phyloP scores from a whole-genome alignment of 2,113 vertebrate genomes.

The Dasypus novemcinctus region DNA sequence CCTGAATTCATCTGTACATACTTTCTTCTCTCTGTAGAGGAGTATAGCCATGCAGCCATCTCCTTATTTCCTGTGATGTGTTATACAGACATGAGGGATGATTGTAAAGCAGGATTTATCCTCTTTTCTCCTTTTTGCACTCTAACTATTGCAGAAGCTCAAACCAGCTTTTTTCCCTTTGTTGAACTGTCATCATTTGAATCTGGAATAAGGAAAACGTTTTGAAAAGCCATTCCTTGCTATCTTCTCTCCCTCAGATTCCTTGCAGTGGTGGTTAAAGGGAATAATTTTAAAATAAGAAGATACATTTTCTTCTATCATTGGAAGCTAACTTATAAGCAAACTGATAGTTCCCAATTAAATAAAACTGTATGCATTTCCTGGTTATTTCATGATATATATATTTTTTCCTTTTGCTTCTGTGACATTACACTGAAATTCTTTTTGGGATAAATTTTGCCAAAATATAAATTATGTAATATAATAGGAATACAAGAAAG shows the following conservation, averaged over 20 bases:
- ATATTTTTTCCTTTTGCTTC: background rate
- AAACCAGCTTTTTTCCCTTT: background rate
- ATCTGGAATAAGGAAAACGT: background rate
- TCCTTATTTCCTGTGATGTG: background rate
- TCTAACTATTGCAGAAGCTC: background rate
- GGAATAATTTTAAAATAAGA: background rate
- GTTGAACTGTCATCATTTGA: background rate
- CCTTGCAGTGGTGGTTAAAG: background rate
- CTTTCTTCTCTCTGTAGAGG: background rate
- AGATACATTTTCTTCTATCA: background rate
- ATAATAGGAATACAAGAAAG: background rate
- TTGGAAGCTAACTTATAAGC: constrained; percentile 20
- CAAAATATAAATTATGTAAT: constrained; percentile 6
- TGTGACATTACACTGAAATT: background rate
- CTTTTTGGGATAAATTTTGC: background rate
- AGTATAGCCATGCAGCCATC: background rate
- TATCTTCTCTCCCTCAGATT: background rate
- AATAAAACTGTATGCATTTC: background rate
- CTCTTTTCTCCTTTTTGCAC: background rate
- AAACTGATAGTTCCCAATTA: background rate
- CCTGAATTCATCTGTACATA: background rate
- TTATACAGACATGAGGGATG: background rate
- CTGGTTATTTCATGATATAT: constrained; percentile 15
- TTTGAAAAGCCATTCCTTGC: constrained; percentile 16
- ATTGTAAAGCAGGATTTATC: background rate